These are phyloP conservation scores for Zeugodacus cucurbitae DNA, from an alignment of 1,140 invertebrate genomes.

Conservation along the genomic window DNA sequence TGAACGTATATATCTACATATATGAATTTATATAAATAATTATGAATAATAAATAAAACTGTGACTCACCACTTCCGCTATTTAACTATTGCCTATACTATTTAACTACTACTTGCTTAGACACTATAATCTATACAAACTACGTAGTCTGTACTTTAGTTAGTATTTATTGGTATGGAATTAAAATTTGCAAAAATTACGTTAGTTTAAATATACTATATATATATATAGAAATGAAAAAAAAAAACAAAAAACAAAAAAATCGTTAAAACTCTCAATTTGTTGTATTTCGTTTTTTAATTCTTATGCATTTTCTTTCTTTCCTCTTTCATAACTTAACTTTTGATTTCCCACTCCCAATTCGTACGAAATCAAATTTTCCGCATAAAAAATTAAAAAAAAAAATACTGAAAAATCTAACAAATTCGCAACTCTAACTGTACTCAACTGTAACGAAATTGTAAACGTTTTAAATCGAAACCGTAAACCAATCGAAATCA, in stretches of 20 bases:
- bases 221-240: background rate
- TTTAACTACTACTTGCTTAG: background rate
- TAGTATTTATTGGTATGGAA: background rate
- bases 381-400: background rate
- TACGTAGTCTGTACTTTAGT: background rate
- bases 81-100: background rate
- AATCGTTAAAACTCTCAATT: background rate
- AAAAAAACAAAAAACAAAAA: background rate
- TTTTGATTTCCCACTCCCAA: slow-evolving; percentile 12
- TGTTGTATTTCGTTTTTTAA: slow-evolving; percentile 11
- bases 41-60: background rate
- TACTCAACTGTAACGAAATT: background rate
- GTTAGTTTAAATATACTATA: background rate
- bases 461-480: background rate
- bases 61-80: background rate
- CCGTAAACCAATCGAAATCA: background rate
- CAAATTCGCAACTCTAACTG: background rate
- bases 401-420: background rate
- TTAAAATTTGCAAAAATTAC: background rate
- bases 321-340: slow-evolving; percentile 6
- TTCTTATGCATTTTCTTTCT: slow-evolving; percentile 27
- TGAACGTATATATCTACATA: background rate
- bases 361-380: background rate
- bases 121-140: background rate
- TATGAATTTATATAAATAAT: background rate